These are phyloP conservation scores for Anoplopoma fimbria DNA, from an alignment of 2,113 vertebrate genomes.

Conservation along the genomic window DNA sequence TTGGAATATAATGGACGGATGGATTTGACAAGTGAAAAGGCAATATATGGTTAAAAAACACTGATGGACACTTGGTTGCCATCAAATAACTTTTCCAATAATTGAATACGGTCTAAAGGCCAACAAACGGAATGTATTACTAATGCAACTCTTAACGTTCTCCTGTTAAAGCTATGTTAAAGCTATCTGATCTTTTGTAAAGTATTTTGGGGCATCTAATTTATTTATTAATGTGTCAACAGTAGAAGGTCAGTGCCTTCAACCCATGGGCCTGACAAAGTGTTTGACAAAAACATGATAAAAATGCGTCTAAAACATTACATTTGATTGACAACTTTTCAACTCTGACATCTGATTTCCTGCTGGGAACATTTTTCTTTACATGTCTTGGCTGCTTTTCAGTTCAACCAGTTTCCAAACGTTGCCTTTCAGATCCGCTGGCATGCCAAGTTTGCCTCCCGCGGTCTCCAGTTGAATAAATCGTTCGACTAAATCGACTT, in stretches of 20 bases:
- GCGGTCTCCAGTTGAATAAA: not conserved
- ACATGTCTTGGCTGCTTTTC: not conserved
- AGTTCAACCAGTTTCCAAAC: not conserved
- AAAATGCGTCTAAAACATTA: too few relatives aligned
- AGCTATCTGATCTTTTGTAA: not conserved
- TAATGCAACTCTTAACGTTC: not conserved
- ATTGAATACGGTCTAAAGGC: too few relatives aligned
- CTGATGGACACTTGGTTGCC: not conserved
- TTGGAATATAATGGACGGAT: not conserved
- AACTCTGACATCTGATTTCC: not conserved
- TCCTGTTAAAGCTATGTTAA: not conserved
- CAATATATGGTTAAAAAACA: not conserved
- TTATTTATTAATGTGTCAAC: not conserved
- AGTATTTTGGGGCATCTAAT: not conserved
- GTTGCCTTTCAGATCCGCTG: not conserved
- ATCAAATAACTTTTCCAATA: too few relatives aligned
- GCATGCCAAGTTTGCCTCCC: not conserved
- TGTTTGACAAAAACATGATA: too few relatives aligned
- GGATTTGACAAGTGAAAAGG: not conserved
- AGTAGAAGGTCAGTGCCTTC: not conserved
- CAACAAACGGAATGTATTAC: not conserved
- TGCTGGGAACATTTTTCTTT: too few relatives aligned
- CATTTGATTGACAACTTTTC: not conserved
- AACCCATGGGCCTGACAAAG: not conserved
- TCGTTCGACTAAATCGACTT: too few relatives aligned